phyloP scores from a whole-genome alignment of 1,140 invertebrate genomes.

The Drosophila dunni region DNA sequence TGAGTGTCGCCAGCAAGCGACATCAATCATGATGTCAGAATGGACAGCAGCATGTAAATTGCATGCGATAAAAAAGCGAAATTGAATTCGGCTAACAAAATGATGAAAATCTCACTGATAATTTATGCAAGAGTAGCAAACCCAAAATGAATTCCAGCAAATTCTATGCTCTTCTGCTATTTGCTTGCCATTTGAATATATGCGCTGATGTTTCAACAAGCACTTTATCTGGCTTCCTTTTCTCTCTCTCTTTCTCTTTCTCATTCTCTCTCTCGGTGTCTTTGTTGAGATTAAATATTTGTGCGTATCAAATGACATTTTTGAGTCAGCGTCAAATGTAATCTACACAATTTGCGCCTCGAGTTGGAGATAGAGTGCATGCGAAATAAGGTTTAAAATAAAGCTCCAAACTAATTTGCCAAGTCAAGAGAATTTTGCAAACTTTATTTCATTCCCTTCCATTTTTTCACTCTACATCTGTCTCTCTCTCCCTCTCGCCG shows the following conservation, averaged over 20 bases:
- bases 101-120: conserved; percentile 75
- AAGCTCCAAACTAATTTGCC: conserved; percentile 38
- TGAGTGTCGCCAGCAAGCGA: conserved; percentile 75
- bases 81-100: conserved; percentile 80
- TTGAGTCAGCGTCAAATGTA: conserved; percentile 68
- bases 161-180: conserved; percentile 50
- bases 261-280: background rate
- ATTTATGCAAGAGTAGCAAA: conserved; percentile 61
- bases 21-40: conserved; percentile 80
- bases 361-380: background rate
- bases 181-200: conserved; percentile 75
- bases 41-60: conserved; percentile 81
- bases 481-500: background rate
- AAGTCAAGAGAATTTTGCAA: conserved; percentile 36
- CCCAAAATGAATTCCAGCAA: conserved; percentile 54
- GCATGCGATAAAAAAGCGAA: conserved; percentile 75
- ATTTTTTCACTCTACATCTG: background rate
- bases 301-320: conserved; percentile 79
- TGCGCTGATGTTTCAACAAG: conserved; percentile 65
- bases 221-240: too few species aligned
- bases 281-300: conserved; percentile 69
- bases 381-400: conserved; percentile 40
- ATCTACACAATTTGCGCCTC: conserved; percentile 68
- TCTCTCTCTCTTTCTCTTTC: conserved; percentile 8
- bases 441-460: conserved; percentile 11